Conservation (phyloP, 1,140 invertebrate genomes). For the Hypothenemus hampei region DNA sequence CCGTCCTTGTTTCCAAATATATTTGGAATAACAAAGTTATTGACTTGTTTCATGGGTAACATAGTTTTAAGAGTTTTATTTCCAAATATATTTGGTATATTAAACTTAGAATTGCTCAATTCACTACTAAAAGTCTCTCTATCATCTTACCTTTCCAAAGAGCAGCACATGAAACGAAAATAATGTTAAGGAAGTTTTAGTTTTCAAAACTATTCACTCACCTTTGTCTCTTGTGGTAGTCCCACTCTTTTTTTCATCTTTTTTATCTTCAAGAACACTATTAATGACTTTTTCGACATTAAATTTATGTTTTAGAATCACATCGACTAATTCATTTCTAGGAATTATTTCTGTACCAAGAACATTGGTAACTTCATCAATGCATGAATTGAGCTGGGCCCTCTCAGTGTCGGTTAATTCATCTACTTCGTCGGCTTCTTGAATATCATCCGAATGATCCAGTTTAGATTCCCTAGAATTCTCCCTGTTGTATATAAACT, state of each 20-base stretch:
- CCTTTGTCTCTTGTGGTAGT: constrained; percentile 38
- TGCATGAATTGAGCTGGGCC: constrained; percentile 72
- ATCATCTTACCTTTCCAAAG: constrained; percentile 54
- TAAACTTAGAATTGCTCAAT: constrained; percentile 3
- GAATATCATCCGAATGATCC: constrained; percentile 68
- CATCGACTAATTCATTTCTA: constrained; percentile 31
- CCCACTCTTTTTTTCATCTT: constrained; percentile 10
- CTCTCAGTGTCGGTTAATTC: constrained; percentile 61
- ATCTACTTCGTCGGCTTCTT: constrained; percentile 64
- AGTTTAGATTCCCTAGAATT: constrained; percentile 60
- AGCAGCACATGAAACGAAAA: constrained; percentile 46
- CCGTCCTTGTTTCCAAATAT: too few species aligned
- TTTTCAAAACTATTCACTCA: constrained; percentile 19
- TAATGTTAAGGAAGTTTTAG: not conserved
- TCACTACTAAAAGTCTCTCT: constrained; percentile 1
- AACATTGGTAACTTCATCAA: constrained; percentile 62
- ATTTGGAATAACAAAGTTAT: constrained; percentile 14
- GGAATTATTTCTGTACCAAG: constrained; percentile 30
- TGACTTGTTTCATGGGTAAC: not conserved
- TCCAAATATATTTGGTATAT: constrained; percentile 11
- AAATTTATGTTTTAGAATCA: constrained; percentile 33
- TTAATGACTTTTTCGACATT: constrained; percentile 42
- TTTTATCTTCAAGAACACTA: constrained; percentile 69
- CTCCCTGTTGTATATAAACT: constrained; percentile 80
- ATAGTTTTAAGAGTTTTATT: too few species aligned